phyloP scores from a whole-genome alignment of 35 echinoderm and acorn worm genomes.

The Heliocidaris erythrogramma region DNA sequence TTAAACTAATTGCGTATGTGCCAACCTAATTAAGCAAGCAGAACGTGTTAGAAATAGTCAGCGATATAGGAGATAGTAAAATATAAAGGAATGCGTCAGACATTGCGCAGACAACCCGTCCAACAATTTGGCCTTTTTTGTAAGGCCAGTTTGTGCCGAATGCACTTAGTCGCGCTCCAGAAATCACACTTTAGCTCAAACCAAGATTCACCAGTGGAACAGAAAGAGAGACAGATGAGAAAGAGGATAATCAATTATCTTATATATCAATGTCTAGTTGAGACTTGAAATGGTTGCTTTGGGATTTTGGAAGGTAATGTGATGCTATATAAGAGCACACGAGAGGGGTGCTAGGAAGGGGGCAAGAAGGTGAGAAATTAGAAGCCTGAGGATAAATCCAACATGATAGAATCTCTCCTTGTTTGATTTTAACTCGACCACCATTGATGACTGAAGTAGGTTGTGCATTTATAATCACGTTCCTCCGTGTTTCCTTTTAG shows the following conservation, averaged over 20 bases:
- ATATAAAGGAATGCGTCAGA: neutral
- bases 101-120: neutral
- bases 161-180: neutral
- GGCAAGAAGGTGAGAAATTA: neutral
- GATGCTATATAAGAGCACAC: neutral
- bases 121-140: neutral
- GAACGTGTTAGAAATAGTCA: neutral
- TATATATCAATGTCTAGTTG: slow-evolving; percentile 18
- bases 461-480: neutral
- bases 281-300: neutral
- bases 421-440: neutral
- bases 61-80: neutral
- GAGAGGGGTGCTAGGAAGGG: slow-evolving; percentile 6
- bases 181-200: neutral
- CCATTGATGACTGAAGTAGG: neutral
- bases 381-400: neutral
- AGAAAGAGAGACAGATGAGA: neutral
- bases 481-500: neutral
- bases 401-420: neutral
- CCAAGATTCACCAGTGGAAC: neutral
- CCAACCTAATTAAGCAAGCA: neutral
- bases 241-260: slow-evolving; percentile 4
- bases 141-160: neutral
- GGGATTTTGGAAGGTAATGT: neutral
- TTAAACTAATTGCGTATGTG: neutral